Evolutionary conservation across 2,888 invertebrate species (phyloP), one percentile per base, ranked within the genome.

Genomic region (Syrphus vitripennis): DNA sequence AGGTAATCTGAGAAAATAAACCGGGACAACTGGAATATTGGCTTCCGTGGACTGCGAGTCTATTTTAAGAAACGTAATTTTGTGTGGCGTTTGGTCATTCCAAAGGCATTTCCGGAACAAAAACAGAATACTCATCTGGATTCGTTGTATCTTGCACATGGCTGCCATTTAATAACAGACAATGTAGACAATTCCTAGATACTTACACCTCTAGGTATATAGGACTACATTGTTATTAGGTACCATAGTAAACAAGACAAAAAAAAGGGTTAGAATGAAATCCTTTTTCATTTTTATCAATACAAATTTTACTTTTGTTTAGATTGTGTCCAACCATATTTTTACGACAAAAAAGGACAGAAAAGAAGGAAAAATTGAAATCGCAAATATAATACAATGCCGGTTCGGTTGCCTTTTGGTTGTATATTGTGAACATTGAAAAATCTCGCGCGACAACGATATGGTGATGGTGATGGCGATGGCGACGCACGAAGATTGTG

Each of bases 241-340:
- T 26, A 67, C 40, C 59, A n/a, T n/a, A 71, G 29, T 16, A 59
- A 48, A 48, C 29, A n/a, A n/a, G n/a, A 26, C 31, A n/a, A 21
- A 21, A 71, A 63, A 59, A 84, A 86, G 86, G 82, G 86, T 86
- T 86, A 78, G 16, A 31, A 57, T 61, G 9, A 53, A 72, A 71
- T 65, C 83, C 71, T 76, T 48, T 42, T 29, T 57, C 21, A 26
- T 6, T 31, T 16, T 59, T 48, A 65, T 67, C 45, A 77, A 50
- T 59, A 59, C 34, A 42, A 37, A 63, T 37, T 63, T 65, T 26
- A 10, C 40, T 48, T 81, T 45, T 69, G 67, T 77, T 83, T 77
- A 29, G 65, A 65, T 65, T 67, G 67, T 57, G 67, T 57, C 70
- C 75, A 75, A 34, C 65, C 42, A 65, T 65, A 65, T 65, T 65